A percentile compares a stretch with the other conserved stretches of the same genome.
phyloP scores from a whole-genome alignment of 2,113 vertebrate genomes.

The Morphnarchus princeps region DNA sequence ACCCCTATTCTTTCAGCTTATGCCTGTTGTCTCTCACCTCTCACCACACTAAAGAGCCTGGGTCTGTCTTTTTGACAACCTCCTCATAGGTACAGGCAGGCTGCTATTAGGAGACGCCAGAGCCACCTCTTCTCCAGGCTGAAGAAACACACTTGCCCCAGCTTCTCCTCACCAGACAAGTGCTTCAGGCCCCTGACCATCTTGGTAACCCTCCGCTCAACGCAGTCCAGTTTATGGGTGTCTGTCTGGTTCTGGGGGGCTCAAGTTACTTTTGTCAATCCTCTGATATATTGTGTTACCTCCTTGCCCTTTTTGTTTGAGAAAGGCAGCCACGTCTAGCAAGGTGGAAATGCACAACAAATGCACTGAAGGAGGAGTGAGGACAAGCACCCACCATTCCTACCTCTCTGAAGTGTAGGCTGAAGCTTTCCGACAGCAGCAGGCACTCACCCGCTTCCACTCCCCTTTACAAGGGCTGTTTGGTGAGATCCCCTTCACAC shows the following conservation, averaged over 20 bases:
- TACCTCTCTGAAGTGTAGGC: not conserved
- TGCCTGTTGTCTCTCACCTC: not conserved
- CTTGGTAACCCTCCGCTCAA: not conserved
- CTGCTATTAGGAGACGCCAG: not conserved
- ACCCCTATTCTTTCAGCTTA: not conserved
- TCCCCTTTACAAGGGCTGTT: not conserved
- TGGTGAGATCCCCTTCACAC: not conserved
- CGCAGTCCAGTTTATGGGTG: not conserved
- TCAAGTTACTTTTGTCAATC: not conserved
- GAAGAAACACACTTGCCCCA: not conserved
- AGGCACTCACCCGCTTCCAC: not conserved
- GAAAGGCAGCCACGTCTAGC: not conserved
- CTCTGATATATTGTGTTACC: not conserved
- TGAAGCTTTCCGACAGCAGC: not conserved
- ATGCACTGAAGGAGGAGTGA: not conserved
- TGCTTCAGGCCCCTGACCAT: not conserved
- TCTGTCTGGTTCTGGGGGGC: not conserved
- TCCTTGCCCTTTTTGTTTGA: not conserved
- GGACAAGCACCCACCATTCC: not conserved
- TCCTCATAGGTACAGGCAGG: not conserved
- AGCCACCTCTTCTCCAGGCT: not conserved
- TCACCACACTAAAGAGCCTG: not conserved
- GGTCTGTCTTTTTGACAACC: not conserved
- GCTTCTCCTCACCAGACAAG: not conserved
- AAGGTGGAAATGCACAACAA: not conserved